phyloP scores from a whole-genome alignment of 2,888 invertebrate species.

The Mermis nigrescens region DNA sequence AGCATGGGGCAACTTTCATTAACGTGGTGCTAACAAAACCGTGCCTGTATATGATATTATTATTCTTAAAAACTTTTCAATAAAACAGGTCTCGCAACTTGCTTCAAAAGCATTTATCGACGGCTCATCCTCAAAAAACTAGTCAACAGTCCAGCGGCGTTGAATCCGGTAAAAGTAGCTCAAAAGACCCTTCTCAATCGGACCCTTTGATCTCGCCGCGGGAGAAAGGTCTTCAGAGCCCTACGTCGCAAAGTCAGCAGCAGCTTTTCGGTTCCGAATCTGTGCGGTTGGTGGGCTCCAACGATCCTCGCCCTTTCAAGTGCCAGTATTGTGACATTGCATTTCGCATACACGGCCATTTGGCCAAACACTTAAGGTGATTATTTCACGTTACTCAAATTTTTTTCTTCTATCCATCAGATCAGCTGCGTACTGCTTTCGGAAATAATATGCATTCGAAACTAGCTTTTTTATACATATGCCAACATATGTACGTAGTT shows the following conservation, averaged over 20 bases:
- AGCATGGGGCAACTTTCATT: too few relatives aligned
- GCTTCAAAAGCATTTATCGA: slow-evolving; percentile 25
- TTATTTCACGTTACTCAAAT: too few relatives aligned
- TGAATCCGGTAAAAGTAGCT: not conserved
- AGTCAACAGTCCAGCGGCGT: not conserved
- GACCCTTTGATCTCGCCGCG: not conserved
- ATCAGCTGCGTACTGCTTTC: too few relatives aligned
- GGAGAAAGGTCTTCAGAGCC: not conserved
- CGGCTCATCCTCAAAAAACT: slow-evolving; percentile 11
- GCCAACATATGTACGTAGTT: too few relatives aligned
- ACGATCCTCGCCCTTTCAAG: slow-evolving; percentile 79
- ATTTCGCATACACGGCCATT: slow-evolving; percentile 76
- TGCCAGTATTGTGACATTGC: slow-evolving; percentile 88
- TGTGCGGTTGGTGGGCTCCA: not conserved
- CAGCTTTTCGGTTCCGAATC: not conserved
- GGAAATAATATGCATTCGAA: too few relatives aligned
- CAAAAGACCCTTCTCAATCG: too few relatives aligned
- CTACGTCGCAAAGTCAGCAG: not conserved
- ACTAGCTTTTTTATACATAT: too few relatives aligned
- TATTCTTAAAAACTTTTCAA: too few relatives aligned
- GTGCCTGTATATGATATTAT: too few relatives aligned
- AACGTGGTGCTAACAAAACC: too few relatives aligned
- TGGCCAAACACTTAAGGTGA: slow-evolving; percentile 79
- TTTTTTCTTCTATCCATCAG: too few relatives aligned
- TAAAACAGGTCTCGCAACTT: slow-evolving; percentile 26